Conservation (phyloP, 2,113 vertebrate species). For the Serinus canaria region DNA sequence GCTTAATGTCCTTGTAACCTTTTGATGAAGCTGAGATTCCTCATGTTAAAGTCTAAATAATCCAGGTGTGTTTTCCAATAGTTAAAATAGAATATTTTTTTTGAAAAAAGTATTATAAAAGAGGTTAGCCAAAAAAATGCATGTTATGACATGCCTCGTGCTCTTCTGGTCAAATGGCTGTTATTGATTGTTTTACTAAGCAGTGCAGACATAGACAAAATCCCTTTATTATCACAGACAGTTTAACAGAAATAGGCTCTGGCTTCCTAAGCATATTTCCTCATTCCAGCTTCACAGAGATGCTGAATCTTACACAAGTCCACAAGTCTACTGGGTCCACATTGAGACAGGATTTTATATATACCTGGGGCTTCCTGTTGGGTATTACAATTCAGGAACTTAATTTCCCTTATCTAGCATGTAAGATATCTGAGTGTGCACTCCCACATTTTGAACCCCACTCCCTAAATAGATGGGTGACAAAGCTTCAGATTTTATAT, state of each 20-base stretch:
- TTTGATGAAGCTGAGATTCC: background rate
- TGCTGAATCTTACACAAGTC: background rate
- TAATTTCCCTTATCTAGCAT: background rate
- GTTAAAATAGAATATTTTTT: background rate
- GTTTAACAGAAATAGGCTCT: background rate
- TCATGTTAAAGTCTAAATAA: background rate
- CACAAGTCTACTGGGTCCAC: background rate
- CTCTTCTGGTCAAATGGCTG: background rate
- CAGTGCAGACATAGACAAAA: background rate
- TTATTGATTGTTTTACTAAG: background rate
- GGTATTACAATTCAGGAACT: background rate
- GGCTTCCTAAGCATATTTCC: background rate
- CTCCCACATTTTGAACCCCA: background rate
- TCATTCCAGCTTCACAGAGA: background rate
- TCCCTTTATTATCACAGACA: background rate
- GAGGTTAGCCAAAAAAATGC: background rate
- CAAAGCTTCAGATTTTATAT: background rate
- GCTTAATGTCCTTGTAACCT: background rate
- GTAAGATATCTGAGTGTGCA: background rate
- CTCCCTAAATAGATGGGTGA: background rate
- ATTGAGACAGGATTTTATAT: background rate
- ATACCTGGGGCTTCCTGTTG: background rate
- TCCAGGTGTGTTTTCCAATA: background rate
- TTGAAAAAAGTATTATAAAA: background rate
- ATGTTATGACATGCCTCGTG: fast-evolving